A percentile compares a stretch with the other conserved stretches of the same genome.
These are phyloP conservation scores for Coregonus sp. DNA, from an alignment of 2,797 vertebrate genomes.

Conservation along the genomic window DNA sequence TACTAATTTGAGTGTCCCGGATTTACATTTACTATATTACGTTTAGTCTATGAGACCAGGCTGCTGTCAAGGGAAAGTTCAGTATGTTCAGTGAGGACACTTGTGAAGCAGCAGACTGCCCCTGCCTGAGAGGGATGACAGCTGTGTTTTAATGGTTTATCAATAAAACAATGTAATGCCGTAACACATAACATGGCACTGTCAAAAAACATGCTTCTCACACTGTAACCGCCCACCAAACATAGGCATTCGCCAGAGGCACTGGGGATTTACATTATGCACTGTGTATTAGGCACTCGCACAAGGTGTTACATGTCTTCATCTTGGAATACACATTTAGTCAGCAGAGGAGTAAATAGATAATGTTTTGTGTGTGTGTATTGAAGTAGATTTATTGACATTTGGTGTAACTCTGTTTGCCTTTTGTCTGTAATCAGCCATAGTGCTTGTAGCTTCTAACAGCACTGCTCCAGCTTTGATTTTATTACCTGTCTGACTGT, in stretches of 20 bases:
- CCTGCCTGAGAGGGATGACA: background rate
- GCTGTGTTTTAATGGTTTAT: slow-evolving; percentile 19
- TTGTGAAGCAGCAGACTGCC: background rate
- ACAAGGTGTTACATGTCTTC: slow-evolving; percentile 1
- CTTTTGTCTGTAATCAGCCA: background rate
- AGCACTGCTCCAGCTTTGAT: slow-evolving; percentile 14
- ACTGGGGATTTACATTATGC: background rate
- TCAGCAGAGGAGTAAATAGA: background rate
- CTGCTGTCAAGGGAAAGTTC: slow-evolving; percentile 17
- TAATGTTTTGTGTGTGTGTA: background rate
- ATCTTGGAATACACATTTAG: background rate
- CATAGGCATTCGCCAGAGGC: background rate
- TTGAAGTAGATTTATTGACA: background rate
- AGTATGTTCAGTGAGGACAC: slow-evolving; percentile 29
- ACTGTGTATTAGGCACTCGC: background rate
- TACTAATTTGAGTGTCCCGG: too few species aligned
- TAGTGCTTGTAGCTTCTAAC: background rate
- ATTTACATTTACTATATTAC: too few species aligned
- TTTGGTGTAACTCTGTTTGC: slow-evolving; percentile 3
- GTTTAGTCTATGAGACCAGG: too few species aligned
- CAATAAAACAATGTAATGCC: slow-evolving; percentile 19
- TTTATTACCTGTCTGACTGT: slow-evolving; percentile 21
- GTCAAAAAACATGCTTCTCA: background rate
- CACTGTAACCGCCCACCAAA: background rate
- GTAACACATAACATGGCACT: background rate